Evolutionary conservation across 2,797 vertebrate species (phyloP), one percentile per base, ranked within the genome.

Genomic region (Gymnothorax reevesii): DNA sequence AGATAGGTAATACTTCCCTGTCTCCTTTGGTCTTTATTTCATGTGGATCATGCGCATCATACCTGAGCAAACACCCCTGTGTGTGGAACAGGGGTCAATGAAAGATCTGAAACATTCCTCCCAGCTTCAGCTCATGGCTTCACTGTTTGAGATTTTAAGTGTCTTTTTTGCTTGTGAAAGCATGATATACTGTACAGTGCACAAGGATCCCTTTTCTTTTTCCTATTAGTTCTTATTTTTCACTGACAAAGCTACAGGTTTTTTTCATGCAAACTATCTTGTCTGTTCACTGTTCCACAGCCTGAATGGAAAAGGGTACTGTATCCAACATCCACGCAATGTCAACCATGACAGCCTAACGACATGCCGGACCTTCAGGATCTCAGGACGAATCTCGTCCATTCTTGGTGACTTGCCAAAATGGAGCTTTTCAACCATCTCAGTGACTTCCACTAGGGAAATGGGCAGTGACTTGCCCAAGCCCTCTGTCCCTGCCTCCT

Each of bases 41-140:
- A 90, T 91, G 85, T 80, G 60, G 60, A 89, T 89, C 69, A 75
- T 66, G 25, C 71, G 85, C 92, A 91, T 92, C 88, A 91, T 90
- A 91, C 86, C 64, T 57, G 7, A 83, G 87, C 42, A 49, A 52
- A 90, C 62, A 42, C 80, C 60, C 86, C 87, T 49, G 54, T 27
- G 33, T 55, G 42, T 80, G 80, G 27, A 84, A 88, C 64, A 84
- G 85, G n/a, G 9, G 87, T 57, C 17, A 27, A 22, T n/a, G 17
- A 80, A 55, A 20, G 7, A 20, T 54, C 42, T 17, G 9, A 9
- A 80, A n/a, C 17, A 25, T 55, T 22, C 20, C 12, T 54, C 77
- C 15, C 2, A 17, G 49, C 52, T 55, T 55, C 77, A 80, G 77
- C 55, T 80, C 77, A 80, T n/a, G 77, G 52, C 22, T 80, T 55